Conservation (phyloP, 2,797 vertebrate genomes). For the Eidolon dupreanum region DNA sequence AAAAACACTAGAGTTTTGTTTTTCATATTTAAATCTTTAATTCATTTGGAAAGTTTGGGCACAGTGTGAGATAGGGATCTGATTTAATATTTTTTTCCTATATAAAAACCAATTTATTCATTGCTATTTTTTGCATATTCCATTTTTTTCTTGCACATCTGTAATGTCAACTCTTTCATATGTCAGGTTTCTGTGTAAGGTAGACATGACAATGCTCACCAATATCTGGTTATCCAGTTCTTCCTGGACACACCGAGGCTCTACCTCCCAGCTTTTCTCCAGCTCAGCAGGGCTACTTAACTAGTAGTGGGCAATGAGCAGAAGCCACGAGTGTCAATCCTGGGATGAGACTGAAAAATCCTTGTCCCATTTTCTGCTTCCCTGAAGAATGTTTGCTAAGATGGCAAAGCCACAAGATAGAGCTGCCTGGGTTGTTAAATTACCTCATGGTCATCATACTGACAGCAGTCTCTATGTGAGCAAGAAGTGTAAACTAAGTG, state of each 20-base stretch:
- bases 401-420: neutral
- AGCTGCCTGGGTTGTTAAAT: neutral
- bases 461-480: neutral
- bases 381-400: neutral
- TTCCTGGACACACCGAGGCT: neutral
- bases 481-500: neutral
- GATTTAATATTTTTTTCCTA: conserved; percentile 4
- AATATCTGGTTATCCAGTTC: neutral
- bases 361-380: neutral
- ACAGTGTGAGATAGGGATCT: neutral
- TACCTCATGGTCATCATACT: neutral
- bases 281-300: neutral
- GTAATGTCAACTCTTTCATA: neutral
- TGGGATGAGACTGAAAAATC: neutral
- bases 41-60: neutral
- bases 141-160: neutral
- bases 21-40: conserved; percentile 12
- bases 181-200: neutral
- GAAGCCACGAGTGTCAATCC: neutral
- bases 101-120: neutral
- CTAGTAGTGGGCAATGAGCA: neutral
- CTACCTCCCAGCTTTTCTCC: neutral
- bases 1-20: neutral
- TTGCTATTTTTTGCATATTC: neutral
- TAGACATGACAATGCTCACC: neutral